phyloP scores from a whole-genome alignment of 2,888 invertebrate genomes.

The Mimachlamys varia region DNA sequence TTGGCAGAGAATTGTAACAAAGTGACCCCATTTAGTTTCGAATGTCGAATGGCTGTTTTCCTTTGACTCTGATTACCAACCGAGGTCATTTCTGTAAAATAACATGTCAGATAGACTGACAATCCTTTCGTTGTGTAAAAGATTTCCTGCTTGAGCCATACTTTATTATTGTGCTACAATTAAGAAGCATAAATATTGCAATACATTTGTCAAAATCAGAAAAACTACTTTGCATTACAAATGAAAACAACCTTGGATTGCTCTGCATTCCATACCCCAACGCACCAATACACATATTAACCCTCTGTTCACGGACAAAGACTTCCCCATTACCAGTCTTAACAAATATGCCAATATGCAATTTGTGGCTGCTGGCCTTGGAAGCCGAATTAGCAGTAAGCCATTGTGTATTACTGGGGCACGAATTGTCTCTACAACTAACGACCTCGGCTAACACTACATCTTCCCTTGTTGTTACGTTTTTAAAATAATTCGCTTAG shows the following conservation, averaged over 20 bases:
- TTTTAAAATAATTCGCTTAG: neutral
- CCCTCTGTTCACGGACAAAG: neutral
- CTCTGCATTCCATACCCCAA: neutral
- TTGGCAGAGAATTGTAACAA: neutral
- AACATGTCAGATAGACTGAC: neutral
- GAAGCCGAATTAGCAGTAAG: neutral
- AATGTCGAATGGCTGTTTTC: neutral
- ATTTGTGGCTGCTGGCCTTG: neutral
- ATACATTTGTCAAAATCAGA: constrained; percentile 23
- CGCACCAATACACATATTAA: neutral
- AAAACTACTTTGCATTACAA: neutral
- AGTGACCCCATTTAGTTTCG: neutral
- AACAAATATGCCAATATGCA: constrained; percentile 5
- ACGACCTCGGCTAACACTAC: neutral
- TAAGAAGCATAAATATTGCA: constrained; percentile 1
- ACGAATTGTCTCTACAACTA: neutral
- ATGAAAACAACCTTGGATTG: neutral
- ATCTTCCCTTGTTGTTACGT: neutral
- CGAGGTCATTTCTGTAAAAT: neutral
- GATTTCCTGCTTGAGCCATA: neutral
- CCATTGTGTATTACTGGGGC: neutral
- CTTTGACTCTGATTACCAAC: neutral
- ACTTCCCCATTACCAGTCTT: neutral
- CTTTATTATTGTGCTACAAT: neutral
- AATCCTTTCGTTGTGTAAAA: neutral